Conservation (phyloP, 2,797 vertebrate species). For the Spinus olivaceus region DNA sequence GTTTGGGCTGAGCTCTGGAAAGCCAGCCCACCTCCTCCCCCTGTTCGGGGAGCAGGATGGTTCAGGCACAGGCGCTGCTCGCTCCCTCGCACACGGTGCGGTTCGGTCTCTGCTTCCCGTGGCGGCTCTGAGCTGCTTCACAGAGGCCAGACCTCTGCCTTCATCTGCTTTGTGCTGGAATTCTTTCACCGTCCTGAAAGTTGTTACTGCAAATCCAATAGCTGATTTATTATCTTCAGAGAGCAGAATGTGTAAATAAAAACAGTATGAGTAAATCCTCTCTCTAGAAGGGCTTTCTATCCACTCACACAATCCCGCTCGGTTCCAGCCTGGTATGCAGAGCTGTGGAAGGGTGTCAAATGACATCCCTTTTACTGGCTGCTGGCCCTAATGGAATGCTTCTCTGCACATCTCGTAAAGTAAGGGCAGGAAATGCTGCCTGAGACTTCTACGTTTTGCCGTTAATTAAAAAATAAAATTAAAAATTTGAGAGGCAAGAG, state of each 20-base stretch:
- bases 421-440: constrained; percentile 40
- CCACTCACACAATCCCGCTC: constrained; percentile 7
- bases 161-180: background rate
- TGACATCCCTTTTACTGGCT: constrained; percentile 56
- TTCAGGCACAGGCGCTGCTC: background rate
- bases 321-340: constrained; percentile 33
- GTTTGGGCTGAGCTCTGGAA: background rate
- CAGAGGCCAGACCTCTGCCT: background rate
- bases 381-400: constrained; percentile 45
- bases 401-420: constrained; percentile 50
- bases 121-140: background rate
- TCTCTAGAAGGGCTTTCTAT: constrained; percentile 36
- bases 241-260: constrained; percentile 36
- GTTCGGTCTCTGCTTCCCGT: accelerated
- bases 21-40: background rate
- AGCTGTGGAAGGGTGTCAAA: constrained; percentile 36
- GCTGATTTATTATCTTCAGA: constrained; percentile 24
- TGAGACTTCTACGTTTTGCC: constrained; percentile 12
- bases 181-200: background rate
- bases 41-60: background rate
- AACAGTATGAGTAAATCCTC: constrained; percentile 23
- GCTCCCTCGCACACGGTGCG: background rate
- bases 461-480: background rate
- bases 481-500: background rate
- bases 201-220: constrained; percentile 13